Evolutionary conservation across 2,113 vertebrate species (phyloP).

Genomic region (Sapajus apella): DNA sequence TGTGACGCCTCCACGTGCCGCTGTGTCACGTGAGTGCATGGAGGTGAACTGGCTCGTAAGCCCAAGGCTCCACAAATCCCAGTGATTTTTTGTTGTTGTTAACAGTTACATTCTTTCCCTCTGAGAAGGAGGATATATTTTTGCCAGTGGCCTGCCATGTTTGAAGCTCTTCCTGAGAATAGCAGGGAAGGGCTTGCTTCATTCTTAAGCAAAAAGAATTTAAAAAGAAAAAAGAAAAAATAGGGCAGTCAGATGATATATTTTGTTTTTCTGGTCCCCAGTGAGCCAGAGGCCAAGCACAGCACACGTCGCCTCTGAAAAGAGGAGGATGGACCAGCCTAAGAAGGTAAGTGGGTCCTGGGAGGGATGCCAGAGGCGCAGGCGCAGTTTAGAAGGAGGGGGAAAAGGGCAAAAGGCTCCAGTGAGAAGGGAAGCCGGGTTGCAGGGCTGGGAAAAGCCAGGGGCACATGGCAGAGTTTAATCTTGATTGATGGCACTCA

Average conservation of each 20-base stretch:
- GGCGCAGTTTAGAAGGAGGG: not conserved
- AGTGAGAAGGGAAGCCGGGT: not conserved
- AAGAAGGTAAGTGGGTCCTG: not conserved
- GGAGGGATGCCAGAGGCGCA: not conserved
- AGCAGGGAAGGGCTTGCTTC: not conserved
- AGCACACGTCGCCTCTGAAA: not conserved
- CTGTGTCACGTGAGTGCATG: not conserved
- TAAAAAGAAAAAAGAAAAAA: not conserved
- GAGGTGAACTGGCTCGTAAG: not conserved
- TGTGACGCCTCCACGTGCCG: accelerated
- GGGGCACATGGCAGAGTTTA: not conserved
- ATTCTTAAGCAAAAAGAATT: not conserved
- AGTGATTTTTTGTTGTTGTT: not conserved
- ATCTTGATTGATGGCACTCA: not conserved
- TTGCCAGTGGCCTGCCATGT: not conserved
- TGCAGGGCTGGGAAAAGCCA: not conserved
- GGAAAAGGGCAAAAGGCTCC: not conserved
- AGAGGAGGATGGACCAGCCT: not conserved
- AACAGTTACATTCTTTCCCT: not conserved
- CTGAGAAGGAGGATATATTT: not conserved
- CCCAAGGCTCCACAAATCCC: not conserved
- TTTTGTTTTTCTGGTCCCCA: constrained; percentile 48
- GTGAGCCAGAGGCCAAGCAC: not conserved
- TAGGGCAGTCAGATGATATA: constrained; percentile 33
- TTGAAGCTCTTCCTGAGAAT: not conserved